Conservation (phyloP, 2,797 vertebrate genomes). For the Leptodon cayanensis region DNA sequence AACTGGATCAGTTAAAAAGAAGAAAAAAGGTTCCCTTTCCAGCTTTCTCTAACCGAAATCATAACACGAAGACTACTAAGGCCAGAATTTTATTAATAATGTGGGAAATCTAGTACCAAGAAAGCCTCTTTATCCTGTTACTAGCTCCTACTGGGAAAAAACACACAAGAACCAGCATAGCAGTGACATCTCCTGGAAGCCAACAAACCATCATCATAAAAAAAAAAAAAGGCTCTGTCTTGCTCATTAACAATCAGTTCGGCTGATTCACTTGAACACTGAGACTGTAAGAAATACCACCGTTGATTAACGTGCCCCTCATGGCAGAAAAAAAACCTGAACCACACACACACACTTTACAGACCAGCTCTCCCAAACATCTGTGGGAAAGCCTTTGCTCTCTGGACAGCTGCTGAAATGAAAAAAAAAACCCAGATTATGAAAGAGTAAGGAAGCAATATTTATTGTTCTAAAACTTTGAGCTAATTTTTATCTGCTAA, state of each 20-base stretch:
- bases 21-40: neutral
- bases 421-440: neutral
- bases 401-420: neutral
- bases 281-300: neutral
- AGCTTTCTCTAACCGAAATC: neutral
- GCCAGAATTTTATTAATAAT: neutral
- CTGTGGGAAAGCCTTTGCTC: neutral
- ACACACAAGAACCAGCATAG: neutral
- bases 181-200: conserved; percentile 35
- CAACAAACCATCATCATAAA: neutral
- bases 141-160: neutral
- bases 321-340: neutral
- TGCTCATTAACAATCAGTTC: neutral
- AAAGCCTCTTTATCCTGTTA: neutral
- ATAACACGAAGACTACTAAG: neutral
- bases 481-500: neutral
- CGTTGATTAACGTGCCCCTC: neutral
- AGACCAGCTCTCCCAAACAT: neutral
- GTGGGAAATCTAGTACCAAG: neutral
- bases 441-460: neutral
- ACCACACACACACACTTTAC: neutral
- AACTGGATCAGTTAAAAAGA: neutral
- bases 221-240: neutral
- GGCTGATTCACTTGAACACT: neutral
- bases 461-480: neutral